Evolutionary conservation across 2,888 invertebrate species (phyloP), one percentile per base, ranked within the genome.

Genomic region (Venusia cambrica): DNA sequence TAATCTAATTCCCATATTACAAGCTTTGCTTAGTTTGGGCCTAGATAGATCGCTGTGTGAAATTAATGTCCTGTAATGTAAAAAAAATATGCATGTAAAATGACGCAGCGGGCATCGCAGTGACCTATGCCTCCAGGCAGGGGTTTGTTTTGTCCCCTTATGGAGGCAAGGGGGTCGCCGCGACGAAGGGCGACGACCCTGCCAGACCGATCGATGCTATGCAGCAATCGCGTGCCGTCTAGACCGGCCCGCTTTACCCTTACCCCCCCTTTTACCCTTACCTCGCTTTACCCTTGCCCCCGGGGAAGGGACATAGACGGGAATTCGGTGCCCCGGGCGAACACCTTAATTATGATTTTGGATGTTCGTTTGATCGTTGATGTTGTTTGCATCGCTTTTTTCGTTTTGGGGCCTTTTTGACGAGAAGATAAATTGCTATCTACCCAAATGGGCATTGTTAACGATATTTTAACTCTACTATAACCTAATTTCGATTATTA

Each of bases 181-280:
- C 63, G 64, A 17, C 67, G 67, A 46, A 54, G 73, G 67, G 45
- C 75, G 71, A 62, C 64, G 67, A 73, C 71, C 73, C 50, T 68
- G 80, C 39, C 29, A 45, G 50, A 44, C 51, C 38, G 51, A 48
- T 51, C 51, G 48, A 51, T 51, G 39, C 15, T 25, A 63, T 75
- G 81, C 83, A 76, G 77, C 35, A 81, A 84, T 83, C 83, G 77
- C 77, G 76, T 75, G 67, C 60, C 72, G 85, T 85, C 85, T 85
- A 85, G 85, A 85, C 84, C 64, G 56, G 35, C 62, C 57, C 58
- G n/a, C n/a, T n/a, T n/a, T n/a, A n/a, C n/a, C n/a, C n/a, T n/a
- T 56, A 8, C 35, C 25, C 40, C 22, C 28, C 30, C 61, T 56
- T 54, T 54, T 33, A 45, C 51, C 51, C 54, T 45, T 32, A 38